Evolutionary conservation across 2,888 invertebrate species (phyloP), one percentile per base, ranked within the genome.

Genomic region (Trachelus troglodyta): DNA sequence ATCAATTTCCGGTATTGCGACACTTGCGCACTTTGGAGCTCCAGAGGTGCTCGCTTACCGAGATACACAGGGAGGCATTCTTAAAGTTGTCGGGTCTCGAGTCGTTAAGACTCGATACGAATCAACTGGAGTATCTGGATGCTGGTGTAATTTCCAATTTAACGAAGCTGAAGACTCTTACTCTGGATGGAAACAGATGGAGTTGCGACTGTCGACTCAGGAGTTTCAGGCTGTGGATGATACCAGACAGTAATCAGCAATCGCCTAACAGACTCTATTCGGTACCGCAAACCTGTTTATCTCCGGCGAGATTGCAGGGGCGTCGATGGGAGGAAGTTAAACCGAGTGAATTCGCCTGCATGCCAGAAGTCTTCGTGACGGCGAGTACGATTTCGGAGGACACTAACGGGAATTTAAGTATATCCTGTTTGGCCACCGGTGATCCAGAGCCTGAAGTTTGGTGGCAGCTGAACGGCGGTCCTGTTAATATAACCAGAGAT

Each of bases 121-220:
- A 98, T 92, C 93, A 95, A 85, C 93, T 98, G 82, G 95, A 95
- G 78, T 94, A 94, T 86, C 91, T 96, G 69, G 94, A 95, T 15
- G 94, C 94, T 80, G 93, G 93, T 75, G 94, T 95, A 3, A 94
- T 96, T 86, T 92, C 95, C 90, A 95, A 95, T 80, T 93, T 97
- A 88, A 94, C 94, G 69, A 95, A 95, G 85, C 93, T 98, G 80
- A 97, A 97, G 92, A 96, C 96, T 2, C 93, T 98, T 56, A 94
- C 95, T 15, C 91, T 98, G 76, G 96, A 97, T 82, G 96, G 96
- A 40, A 98, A 98, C 91, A 97, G 96, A 9, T 98, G 98, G 98
- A 94, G 94, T 87, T 98, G 98, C 91, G 97, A 98, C 90, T 98
- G 98, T 91, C 94, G 96, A 82, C 92, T 98, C 79, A 94, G 97